Percentiles rank a stretch among this genome's conserved stretches.
Conservation (phyloP, 2,888 invertebrate species). For the Protodeltote pygarga region DNA sequence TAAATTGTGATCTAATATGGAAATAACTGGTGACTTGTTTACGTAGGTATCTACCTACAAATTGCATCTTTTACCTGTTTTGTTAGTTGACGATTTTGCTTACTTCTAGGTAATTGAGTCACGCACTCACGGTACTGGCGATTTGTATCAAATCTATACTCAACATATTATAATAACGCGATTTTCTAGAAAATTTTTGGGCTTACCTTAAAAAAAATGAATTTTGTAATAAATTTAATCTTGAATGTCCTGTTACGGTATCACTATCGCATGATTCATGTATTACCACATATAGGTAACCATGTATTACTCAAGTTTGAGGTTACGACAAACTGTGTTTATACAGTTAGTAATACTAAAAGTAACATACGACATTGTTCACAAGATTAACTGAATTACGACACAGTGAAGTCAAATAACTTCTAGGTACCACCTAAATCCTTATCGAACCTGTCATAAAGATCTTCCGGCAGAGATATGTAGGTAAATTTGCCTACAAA, state of each 20-base stretch:
- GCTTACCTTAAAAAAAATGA: slow-evolving; percentile 54
- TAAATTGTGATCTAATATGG: slow-evolving; percentile 48
- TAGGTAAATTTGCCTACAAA: no score
- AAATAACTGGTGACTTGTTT: slow-evolving; percentile 37
- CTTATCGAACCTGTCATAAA: no score
- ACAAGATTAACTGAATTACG: slow-evolving; percentile 23
- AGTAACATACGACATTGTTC: slow-evolving; percentile 25
- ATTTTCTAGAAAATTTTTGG: slow-evolving; percentile 48
- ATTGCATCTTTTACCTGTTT: slow-evolving; percentile 56
- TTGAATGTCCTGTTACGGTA: slow-evolving; percentile 26
- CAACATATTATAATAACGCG: slow-evolving; percentile 51
- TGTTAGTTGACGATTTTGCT: slow-evolving; percentile 33
- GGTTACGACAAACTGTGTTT: slow-evolving; percentile 44
- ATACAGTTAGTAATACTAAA: slow-evolving; percentile 51
- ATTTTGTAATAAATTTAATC: slow-evolving; percentile 40
- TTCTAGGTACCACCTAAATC: slow-evolving; percentile 26
- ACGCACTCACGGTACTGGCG: slow-evolving; percentile 51
- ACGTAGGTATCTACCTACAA: no score
- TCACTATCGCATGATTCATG: slow-evolving; percentile 59
- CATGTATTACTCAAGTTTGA: slow-evolving; percentile 62
- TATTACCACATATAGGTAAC: no score
- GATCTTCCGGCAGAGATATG: no score
- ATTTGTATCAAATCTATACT: slow-evolving; percentile 50
- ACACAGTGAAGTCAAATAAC: slow-evolving; percentile 16
- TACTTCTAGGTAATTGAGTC: slow-evolving; percentile 57